Percentiles rank a stretch among this genome's conserved stretches.
Evolutionary conservation across 2,113 vertebrate species (phyloP).

Genomic region (Xenopus borealis): DNA sequence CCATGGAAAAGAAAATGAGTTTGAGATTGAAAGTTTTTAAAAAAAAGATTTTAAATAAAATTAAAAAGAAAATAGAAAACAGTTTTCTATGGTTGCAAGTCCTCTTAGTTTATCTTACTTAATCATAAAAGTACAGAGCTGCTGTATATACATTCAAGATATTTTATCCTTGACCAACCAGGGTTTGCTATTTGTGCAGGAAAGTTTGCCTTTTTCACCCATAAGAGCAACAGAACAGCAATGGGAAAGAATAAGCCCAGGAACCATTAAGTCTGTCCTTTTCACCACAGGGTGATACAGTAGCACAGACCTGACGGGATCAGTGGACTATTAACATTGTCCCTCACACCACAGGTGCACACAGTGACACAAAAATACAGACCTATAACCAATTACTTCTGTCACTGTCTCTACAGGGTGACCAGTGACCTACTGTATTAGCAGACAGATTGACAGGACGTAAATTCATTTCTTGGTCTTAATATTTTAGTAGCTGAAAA

Average conservation of each 20-base stretch:
- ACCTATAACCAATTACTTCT: constrained; percentile 21
- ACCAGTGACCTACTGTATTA: not conserved
- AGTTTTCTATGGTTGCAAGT: too few relatives aligned
- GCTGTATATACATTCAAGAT: too few relatives aligned
- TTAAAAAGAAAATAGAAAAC: too few relatives aligned
- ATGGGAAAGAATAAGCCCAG: not conserved
- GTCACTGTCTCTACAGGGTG: not conserved
- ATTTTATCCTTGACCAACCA: too few relatives aligned
- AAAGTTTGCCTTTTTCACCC: not conserved
- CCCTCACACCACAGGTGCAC: constrained; percentile 5
- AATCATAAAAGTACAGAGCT: too few relatives aligned
- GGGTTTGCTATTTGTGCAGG: too few relatives aligned
- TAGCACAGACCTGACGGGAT: not conserved
- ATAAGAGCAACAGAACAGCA: not conserved
- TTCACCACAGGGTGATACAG: constrained; percentile 1
- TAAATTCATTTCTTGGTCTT: not conserved
- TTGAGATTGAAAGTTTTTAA: too few relatives aligned
- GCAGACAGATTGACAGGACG: not conserved
- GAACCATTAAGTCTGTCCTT: not conserved
- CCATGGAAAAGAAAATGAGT: too few relatives aligned
- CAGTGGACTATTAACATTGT: constrained; percentile 24
- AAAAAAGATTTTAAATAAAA: too few relatives aligned
- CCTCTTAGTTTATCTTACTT: too few relatives aligned
- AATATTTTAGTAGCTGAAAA: not conserved
- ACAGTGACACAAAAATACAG: not conserved